Base-by-base conservation (phyloP, 2,797 vertebrate species). In the Sebastes elongatus region DNA sequence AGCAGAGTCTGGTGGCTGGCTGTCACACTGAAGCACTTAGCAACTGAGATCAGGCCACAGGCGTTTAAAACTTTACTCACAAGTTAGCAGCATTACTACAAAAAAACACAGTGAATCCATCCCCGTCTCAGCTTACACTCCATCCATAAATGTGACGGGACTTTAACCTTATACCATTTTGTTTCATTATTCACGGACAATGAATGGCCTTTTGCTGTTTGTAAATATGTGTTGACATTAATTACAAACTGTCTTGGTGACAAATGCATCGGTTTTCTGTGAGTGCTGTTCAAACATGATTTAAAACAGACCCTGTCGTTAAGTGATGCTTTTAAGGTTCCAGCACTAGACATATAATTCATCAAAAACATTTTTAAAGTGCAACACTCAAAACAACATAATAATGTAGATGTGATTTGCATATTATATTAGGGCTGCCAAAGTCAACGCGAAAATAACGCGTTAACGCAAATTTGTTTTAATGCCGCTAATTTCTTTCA, bases 191-290 rank as follows among this genome's bases (percentile, higher is more conserved):
- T 25, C 61, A 78, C 42, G 18, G 72, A 56, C 71, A 61, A 57
- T 55, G 67, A 70, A 76, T 71, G 57, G 55, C 28, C 13, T 60
- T 59, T 62, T 67, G 30, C 60, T 23, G n/a, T 23, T 55, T 22
- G 4, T 18, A 74, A 70, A 78, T 80, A 56, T 56, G 52, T 25
- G 63, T 70, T n/a, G 49, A 49, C 2, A 10, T 66, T 74, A 78
- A 87, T 87, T 82, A 61, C 38, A 83, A 59, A 57, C 70, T 62
- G 65, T 75, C 30, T 75, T 8, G 20, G 59, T 74, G 64, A 85
- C 64, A 61, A 80, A 85, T 76, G 49, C 57, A 73, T 49, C 22
- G 23, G 42, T 23, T 71, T 1, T 69, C 10, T 32, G 38, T 64
- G 80, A 73, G 60, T 27, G 35, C 55, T 57, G 20, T 60, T 84